Base-by-base conservation (phyloP, 2,797 vertebrate species). In the Kryptolebias ocellatus region DNA sequence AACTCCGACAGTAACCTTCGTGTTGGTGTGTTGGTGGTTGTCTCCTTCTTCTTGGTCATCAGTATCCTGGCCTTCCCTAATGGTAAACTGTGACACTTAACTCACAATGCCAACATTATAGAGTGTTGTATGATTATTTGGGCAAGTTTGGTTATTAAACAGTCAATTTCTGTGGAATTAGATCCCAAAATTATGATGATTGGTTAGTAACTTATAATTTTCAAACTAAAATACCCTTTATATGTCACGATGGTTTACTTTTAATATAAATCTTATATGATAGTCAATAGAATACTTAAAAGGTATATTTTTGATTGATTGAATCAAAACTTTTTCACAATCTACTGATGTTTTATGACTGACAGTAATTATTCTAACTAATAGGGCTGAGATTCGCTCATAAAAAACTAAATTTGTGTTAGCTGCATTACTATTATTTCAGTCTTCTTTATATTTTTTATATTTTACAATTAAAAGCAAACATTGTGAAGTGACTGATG, bases 61-160 rank as follows among this genome's bases (percentile, higher is more conserved):
- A 98, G 97, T 86, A 91, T 98, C 57, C 88, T 98, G 81, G 95
- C 97, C 44, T 99, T 99, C 88, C 97, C 97, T 69, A 99, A 99
- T 81, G 97, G 97, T 98, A 92, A 95, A 94, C 1, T 29, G 10
- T 47, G 1, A 8, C 14, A 60, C 5, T 28, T 11, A 24, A 51
- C 3, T 4, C 15, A 28, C 7, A 54, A 1, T 39, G 18, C 1
- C 15, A 12, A 3, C 39, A 39, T 39, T 12, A 39, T 39, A 3
- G 9, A 24, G 20, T 24, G 20, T 2, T 24, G 20, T 24, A 2
- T 24, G 20, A 39, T 12, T 39, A 10, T 39, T 39, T 10, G 37
- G 10, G 37, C 37, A 5, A 10, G 37, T 1, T 39, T 39, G 37
- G 9, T 39, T 11, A 10, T 11, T 3, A 39, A 12, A 39, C 11